A percentile compares a stretch with the other conserved stretches of the same genome.
phyloP scores from a whole-genome alignment of 2,113 vertebrate species.

The Dendrocopos noguchii region DNA sequence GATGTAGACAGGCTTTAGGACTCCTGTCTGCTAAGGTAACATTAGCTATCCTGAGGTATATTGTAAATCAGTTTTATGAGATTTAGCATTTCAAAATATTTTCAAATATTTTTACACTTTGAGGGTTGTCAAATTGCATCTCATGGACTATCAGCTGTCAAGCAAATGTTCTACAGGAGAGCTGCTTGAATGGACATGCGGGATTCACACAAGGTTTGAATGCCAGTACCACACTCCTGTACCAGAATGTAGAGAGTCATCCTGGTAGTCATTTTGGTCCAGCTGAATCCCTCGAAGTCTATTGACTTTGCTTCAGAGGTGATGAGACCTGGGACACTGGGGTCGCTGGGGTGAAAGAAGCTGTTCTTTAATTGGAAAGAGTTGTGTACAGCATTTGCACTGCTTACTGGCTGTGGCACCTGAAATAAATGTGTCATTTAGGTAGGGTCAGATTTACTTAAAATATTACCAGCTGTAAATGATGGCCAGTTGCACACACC shows the following conservation, averaged over 20 bases:
- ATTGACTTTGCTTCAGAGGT: neutral
- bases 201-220: neutral
- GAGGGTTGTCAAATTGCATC: neutral
- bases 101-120: no score
- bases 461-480: neutral
- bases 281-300: neutral
- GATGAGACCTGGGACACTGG: fast-evolving
- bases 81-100: no score
- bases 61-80: neutral
- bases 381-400: neutral
- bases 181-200: neutral
- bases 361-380: neutral
- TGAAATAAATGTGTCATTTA: neutral
- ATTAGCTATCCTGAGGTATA: neutral
- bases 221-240: neutral
- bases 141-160: neutral
- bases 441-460: neutral
- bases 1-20: neutral
- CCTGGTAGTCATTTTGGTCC: neutral
- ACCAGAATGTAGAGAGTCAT: neutral
- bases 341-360: neutral
- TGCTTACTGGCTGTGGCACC: neutral
- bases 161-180: neutral
- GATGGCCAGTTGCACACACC: neutral
- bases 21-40: neutral